phyloP scores from a whole-genome alignment of 2,113 vertebrate species.

The Chloropsis cyanopogon region DNA sequence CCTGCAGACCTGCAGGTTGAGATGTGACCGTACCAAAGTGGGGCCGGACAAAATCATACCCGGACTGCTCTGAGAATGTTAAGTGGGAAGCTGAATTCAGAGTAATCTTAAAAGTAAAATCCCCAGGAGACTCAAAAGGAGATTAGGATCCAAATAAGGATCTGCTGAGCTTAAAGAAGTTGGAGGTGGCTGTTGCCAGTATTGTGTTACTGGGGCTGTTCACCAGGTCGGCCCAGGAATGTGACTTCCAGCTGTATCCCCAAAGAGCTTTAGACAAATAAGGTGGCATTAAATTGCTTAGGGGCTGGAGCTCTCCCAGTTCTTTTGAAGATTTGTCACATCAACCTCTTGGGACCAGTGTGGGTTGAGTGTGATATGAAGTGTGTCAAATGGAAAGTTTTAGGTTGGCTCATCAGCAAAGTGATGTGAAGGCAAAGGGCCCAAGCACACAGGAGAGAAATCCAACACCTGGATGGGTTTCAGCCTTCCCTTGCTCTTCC shows the following conservation, averaged over 20 bases:
- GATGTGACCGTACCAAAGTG: rapidly evolving
- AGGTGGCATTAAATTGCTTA: not conserved
- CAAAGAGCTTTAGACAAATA: not conserved
- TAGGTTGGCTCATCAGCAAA: not conserved
- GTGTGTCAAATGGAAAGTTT: not conserved
- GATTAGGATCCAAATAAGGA: not conserved
- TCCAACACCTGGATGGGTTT: not conserved
- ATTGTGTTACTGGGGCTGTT: not conserved
- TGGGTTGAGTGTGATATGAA: not conserved
- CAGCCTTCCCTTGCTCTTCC: not conserved
- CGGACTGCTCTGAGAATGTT: not conserved
- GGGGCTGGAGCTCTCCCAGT: not conserved
- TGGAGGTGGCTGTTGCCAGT: not conserved
- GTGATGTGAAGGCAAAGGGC: not conserved
- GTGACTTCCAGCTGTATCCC: not conserved
- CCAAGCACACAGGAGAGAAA: not conserved
- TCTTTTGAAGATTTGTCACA: not conserved
- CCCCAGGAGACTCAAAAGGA: not conserved
- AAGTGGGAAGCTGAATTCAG: not conserved
- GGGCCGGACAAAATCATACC: not conserved
- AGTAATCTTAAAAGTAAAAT: not conserved
- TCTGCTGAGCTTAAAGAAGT: not conserved
- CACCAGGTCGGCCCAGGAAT: not conserved
- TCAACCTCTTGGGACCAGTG: not conserved
- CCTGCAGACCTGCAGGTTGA: not conserved